Conservation (phyloP, 2,888 invertebrate genomes). For the Drosophila longiperda region DNA sequence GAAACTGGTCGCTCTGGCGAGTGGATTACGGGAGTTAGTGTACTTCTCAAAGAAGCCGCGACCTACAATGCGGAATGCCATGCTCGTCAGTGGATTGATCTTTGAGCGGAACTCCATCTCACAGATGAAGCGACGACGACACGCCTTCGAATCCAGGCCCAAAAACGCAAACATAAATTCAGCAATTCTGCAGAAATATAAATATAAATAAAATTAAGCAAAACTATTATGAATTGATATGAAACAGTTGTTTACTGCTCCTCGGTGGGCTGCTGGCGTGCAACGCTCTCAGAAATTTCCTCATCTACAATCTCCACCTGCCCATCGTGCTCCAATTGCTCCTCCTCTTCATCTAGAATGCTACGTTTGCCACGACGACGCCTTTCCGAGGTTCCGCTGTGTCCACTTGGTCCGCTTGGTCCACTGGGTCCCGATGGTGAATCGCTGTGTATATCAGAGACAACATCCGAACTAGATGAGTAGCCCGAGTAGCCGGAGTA, state of each 20-base stretch:
- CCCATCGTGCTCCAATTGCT: conserved; percentile 25
- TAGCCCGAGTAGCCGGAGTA: conserved; percentile 81
- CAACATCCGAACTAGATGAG: conserved; percentile 68
- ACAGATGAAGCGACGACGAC: conserved; percentile 86
- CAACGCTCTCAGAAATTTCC: conserved; percentile 65
- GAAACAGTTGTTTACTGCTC: conserved; percentile 68
- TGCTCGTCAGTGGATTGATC: conserved; percentile 82
- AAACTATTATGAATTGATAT: background rate
- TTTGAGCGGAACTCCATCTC: conserved; percentile 86
- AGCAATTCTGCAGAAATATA: conserved; percentile 72
- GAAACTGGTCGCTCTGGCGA: conserved; percentile 78
- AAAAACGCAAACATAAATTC: conserved; percentile 84
- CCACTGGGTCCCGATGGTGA: conserved; percentile 25
- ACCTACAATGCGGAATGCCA: conserved; percentile 84
- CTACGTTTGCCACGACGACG: conserved; percentile 68
- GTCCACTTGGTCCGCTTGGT: conserved; percentile 39
- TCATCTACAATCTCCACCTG: conserved; percentile 66
- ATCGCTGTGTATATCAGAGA: conserved; percentile 61
- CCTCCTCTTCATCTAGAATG: conserved; percentile 5
- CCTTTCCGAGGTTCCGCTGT: conserved; percentile 35
- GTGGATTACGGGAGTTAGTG: conserved; percentile 73
- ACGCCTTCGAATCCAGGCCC: conserved; percentile 83
- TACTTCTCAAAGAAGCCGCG: conserved; percentile 83
- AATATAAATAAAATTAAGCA: background rate
- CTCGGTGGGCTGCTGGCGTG: conserved; percentile 73